A percentile compares a stretch with the other conserved stretches of the same genome.
phyloP scores from a whole-genome alignment of 2,113 vertebrate genomes.

The Pionites leucogaster region DNA sequence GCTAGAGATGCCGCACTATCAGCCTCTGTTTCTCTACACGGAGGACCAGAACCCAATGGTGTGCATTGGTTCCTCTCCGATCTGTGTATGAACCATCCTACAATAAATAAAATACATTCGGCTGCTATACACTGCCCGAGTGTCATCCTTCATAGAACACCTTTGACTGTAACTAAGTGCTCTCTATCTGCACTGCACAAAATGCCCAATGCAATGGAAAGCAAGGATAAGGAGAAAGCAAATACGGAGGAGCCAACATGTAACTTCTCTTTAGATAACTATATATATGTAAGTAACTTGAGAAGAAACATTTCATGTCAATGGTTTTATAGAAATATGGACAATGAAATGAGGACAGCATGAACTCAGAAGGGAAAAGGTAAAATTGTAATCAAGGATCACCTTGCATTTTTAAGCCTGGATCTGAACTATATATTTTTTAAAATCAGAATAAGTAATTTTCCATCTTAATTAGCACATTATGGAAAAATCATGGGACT shows the following conservation, averaged over 20 bases:
- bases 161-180: not conserved
- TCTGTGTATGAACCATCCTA: not conserved
- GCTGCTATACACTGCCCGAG: not conserved
- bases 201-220: not conserved
- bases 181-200: not conserved
- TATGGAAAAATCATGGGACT: not conserved
- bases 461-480: not conserved
- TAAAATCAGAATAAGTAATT: not conserved
- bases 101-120: not conserved
- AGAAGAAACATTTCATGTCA: not conserved
- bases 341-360: not conserved
- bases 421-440: not conserved
- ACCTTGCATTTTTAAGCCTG: not conserved
- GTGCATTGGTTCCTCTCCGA: not conserved
- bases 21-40: not conserved
- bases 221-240: not conserved
- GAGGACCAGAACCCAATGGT: not conserved
- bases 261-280: not conserved
- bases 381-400: not conserved
- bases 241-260: not conserved
- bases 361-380: not conserved
- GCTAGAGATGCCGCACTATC: not conserved
- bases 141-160: not conserved
- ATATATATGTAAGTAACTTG: not conserved
- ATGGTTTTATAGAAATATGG: not conserved